A percentile compares a stretch with the other conserved stretches of the same genome.
Evolutionary conservation across 2,888 invertebrate genomes (phyloP).

Genomic region (Bruchidius siliquastri): DNA sequence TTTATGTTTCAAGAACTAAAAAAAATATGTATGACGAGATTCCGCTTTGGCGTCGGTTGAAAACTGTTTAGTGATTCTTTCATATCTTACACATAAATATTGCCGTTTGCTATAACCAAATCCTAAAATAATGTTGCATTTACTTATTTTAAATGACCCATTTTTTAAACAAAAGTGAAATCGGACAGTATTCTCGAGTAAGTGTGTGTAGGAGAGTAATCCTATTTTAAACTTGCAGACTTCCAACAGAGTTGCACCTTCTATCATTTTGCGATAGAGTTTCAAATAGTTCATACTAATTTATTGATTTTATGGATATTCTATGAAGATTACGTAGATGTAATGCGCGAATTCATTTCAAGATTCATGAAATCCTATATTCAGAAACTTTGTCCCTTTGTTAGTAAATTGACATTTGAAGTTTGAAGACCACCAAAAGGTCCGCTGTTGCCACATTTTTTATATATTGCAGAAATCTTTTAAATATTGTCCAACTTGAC

Average conservation of each 20-base stretch:
- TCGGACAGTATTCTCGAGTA: neutral
- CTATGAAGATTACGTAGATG: neutral
- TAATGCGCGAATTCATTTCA: neutral
- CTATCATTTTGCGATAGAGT: neutral
- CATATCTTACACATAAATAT: neutral
- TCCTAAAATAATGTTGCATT: neutral
- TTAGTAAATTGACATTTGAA: neutral
- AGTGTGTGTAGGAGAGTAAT: neutral
- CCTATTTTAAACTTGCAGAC: neutral
- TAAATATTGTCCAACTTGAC: too few species aligned
- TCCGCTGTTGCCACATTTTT: neutral
- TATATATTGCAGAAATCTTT: constrained; percentile 8
- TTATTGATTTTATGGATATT: neutral
- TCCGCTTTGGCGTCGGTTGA: neutral
- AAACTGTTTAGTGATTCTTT: neutral
- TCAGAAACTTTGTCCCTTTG: neutral
- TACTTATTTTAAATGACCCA: neutral
- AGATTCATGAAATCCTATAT: too few species aligned
- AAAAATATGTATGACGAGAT: neutral
- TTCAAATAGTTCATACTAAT: neutral
- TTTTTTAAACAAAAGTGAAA: neutral
- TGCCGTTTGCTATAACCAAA: too few species aligned
- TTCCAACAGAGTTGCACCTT: too few species aligned
- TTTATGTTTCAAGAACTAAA: neutral
- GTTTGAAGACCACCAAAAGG: neutral